Percentiles rank a stretch among this genome's conserved stretches.
phyloP scores from a whole-genome alignment of 2,888 invertebrate genomes.

The Drosophila lacicola region DNA sequence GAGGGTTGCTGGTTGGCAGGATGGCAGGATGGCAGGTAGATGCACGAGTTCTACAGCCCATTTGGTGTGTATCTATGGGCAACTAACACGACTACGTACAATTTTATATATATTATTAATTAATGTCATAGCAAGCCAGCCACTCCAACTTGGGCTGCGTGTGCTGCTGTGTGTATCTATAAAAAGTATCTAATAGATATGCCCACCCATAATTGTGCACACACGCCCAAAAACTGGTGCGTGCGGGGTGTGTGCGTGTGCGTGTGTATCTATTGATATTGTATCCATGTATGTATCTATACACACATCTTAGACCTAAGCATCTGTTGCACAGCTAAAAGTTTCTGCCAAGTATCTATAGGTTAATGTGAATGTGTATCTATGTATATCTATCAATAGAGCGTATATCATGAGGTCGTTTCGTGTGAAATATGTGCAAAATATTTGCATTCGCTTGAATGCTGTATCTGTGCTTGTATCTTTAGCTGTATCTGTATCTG shows the following conservation, averaged over 20 bases:
- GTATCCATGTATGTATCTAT: not conserved
- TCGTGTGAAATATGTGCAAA: constrained; percentile 14
- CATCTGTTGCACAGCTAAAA: constrained; percentile 8
- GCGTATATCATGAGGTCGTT: constrained; percentile 6
- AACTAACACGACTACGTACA: not conserved
- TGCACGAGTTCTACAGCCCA: no score
- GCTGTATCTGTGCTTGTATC: not conserved
- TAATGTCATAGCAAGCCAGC: not conserved
- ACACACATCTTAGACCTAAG: not conserved
- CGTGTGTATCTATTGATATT: not conserved
- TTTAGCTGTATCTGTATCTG: not conserved
- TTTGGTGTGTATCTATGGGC: not conserved
- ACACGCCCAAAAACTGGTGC: not conserved
- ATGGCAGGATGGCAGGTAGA: not conserved
- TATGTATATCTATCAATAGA: constrained; percentile 19
- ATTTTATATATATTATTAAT: constrained; percentile 1
- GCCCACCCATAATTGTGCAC: not conserved
- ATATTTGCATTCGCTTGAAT: constrained; percentile 22
- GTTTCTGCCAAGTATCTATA: not conserved
- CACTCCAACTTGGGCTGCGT: not conserved
- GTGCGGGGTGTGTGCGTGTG: not conserved
- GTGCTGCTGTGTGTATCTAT: constrained; percentile 4
- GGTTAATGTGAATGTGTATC: not conserved
- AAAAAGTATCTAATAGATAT: constrained; percentile 5
- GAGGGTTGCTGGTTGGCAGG: not conserved